These are phyloP conservation scores for Synanthedon myopaeformis DNA, from an alignment of 2,888 invertebrate genomes.

Conservation along the genomic window DNA sequence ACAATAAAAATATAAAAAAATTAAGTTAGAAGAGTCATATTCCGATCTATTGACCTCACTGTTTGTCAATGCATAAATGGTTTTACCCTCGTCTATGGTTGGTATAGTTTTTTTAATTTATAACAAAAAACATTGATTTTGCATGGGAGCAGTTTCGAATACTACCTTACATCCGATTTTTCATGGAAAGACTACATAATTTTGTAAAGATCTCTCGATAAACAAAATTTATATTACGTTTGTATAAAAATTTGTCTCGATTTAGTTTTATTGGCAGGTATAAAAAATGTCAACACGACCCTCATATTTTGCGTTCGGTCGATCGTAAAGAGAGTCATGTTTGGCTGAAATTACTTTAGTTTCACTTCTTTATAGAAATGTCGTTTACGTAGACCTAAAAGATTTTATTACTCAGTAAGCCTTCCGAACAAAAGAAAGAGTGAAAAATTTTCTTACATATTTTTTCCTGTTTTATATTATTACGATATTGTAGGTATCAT, in stretches of 20 bases:
- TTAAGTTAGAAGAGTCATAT: too few relatives aligned
- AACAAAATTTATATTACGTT: neutral
- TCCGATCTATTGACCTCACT: too few relatives aligned
- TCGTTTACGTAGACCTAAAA: constrained; percentile 9
- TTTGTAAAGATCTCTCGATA: too few relatives aligned
- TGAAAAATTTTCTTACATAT: neutral
- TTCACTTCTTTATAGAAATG: constrained; percentile 14
- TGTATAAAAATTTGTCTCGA: constrained; percentile 19
- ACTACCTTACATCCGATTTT: too few relatives aligned
- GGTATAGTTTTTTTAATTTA: too few relatives aligned
- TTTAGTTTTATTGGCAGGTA: constrained; percentile 26
- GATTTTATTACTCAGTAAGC: constrained; percentile 12
- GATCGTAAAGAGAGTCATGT: constrained; percentile 27
- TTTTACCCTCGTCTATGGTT: too few relatives aligned
- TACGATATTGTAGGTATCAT: neutral
- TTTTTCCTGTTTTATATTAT: neutral
- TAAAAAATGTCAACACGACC: constrained; percentile 32
- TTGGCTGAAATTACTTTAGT: constrained; percentile 24
- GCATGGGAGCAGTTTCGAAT: too few relatives aligned
- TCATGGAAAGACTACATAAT: too few relatives aligned
- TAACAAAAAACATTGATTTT: too few relatives aligned
- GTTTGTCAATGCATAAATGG: too few relatives aligned
- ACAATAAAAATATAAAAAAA: too few relatives aligned
- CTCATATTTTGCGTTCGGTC: constrained; percentile 29
- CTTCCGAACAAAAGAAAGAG: constrained; percentile 1